Conservation (phyloP, 2,113 vertebrate species). For the Pelodiscus sinensis region DNA sequence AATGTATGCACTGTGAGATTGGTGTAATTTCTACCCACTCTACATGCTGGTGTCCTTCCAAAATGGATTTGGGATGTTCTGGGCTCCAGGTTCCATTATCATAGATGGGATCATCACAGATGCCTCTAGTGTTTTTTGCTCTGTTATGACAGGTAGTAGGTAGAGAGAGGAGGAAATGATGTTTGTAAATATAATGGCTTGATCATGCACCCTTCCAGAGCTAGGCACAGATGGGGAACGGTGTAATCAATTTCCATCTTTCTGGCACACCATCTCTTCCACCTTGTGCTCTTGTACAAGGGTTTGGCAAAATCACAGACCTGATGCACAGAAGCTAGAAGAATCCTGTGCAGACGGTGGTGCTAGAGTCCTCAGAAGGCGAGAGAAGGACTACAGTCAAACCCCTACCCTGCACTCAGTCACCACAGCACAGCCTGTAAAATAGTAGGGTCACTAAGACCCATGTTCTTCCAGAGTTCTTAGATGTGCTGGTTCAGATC, state of each 20-base stretch:
- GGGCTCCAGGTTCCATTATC: not conserved
- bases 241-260: not conserved
- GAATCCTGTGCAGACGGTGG: not conserved
- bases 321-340: not conserved
- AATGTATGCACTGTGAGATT: not conserved
- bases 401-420: not conserved
- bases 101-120: not conserved
- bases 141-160: not conserved
- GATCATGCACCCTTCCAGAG: not conserved
- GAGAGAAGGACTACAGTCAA: not conserved
- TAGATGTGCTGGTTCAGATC: not conserved
- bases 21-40: not conserved
- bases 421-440: not conserved
- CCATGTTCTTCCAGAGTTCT: not conserved
- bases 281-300: rapidly evolving
- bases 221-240: not conserved
- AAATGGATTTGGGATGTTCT: not conserved
- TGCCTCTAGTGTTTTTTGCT: not conserved
- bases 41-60: not conserved
- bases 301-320: not conserved
- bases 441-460: not conserved
- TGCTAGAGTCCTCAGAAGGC: not conserved
- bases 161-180: not conserved
- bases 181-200: not conserved
- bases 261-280: not conserved